A percentile compares a stretch with the other conserved stretches of the same genome.
These are phyloP conservation scores for Lamellibrachia columna DNA, from an alignment of 2,888 invertebrate genomes.

Conservation along the genomic window DNA sequence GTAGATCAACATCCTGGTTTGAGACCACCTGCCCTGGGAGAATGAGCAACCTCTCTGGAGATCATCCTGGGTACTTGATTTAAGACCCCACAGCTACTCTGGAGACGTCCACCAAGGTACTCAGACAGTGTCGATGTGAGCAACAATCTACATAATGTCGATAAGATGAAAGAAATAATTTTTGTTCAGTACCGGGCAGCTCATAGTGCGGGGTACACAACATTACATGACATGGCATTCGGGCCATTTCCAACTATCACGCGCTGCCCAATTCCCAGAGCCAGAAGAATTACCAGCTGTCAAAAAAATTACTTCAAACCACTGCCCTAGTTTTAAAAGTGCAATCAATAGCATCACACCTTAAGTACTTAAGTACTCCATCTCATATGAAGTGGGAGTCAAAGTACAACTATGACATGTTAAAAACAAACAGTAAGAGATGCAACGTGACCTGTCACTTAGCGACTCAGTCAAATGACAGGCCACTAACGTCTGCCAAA, in stretches of 20 bases:
- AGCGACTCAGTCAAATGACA: background rate
- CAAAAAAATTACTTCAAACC: conserved; percentile 5
- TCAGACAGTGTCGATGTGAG: background rate
- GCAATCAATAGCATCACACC: background rate
- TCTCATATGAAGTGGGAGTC: background rate
- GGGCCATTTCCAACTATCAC: background rate
- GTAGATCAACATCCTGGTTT: background rate
- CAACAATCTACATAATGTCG: background rate
- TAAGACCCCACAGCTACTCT: background rate
- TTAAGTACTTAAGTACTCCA: background rate
- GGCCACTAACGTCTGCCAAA: background rate
- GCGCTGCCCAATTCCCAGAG: background rate
- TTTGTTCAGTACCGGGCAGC: background rate
- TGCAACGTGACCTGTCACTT: background rate
- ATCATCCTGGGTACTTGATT: background rate
- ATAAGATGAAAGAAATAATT: background rate
- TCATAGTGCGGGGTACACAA: background rate
- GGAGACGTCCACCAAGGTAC: background rate
- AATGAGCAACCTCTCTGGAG: background rate
- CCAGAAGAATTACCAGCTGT: background rate
- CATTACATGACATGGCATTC: background rate
- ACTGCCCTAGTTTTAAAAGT: background rate
- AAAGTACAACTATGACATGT: background rate
- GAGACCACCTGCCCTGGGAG: background rate
- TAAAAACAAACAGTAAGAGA: background rate